These are phyloP conservation scores for Tretioscincus oriximinensis DNA, from an alignment of 2,113 vertebrate genomes.

Conservation along the genomic window DNA sequence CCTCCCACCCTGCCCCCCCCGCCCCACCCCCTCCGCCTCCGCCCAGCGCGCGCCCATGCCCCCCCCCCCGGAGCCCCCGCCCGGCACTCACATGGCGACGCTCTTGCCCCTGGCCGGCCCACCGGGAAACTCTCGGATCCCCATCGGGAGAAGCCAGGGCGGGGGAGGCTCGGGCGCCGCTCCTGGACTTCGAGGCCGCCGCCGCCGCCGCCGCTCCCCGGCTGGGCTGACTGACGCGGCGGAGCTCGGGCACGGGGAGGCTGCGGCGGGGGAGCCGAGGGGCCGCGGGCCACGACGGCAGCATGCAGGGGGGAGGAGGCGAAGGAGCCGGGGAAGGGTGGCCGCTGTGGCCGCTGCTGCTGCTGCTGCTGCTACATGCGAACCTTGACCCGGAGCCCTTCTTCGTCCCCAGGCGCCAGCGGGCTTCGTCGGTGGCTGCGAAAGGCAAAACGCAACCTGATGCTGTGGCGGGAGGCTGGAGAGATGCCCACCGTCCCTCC, in stretches of 20 bases:
- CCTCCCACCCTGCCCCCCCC: not conserved
- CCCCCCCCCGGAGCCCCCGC: no score
- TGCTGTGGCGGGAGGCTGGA: not conserved
- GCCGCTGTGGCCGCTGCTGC: not conserved
- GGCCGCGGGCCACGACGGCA: not conserved
- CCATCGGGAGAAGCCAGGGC: constrained; percentile 67
- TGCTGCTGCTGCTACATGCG: not conserved
- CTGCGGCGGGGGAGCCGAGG: not conserved
- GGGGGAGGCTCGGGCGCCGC: constrained; percentile 50
- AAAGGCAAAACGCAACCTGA: constrained; percentile 8
- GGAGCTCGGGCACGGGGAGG: not conserved
- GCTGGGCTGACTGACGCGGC: constrained; percentile 28
- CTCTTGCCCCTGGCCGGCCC: constrained; percentile 67
- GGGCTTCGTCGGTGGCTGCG: not conserved
- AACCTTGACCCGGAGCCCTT: not conserved
- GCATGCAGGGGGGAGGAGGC: not conserved
- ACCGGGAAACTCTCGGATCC: constrained; percentile 76
- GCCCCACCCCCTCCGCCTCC: not conserved
- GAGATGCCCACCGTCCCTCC: not conserved
- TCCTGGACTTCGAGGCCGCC: constrained; percentile 58
- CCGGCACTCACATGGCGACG: constrained; percentile 65
- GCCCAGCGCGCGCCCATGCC: not conserved
- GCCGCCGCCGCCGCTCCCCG: constrained; percentile 43
- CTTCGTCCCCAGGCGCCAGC: not conserved
- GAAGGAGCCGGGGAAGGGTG: not conserved